These are phyloP conservation scores for Cotesia vestalis DNA, from an alignment of 1,140 invertebrate genomes.

Conservation along the genomic window DNA sequence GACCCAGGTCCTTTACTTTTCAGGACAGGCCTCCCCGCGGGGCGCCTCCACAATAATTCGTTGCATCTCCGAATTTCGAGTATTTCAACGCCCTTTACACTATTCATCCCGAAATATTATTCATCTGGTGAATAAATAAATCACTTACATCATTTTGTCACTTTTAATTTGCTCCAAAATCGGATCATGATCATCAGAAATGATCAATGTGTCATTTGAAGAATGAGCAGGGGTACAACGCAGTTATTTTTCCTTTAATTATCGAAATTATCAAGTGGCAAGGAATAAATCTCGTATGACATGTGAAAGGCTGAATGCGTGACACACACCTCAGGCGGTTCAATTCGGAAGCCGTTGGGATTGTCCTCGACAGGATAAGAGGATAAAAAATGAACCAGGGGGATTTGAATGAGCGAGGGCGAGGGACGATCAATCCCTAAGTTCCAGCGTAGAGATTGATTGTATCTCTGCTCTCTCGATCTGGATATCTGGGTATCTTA, in stretches of 20 bases:
- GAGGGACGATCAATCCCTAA: constrained; percentile 42
- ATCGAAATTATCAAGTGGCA: too few species aligned
- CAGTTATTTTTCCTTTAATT: too few species aligned
- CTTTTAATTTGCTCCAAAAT: too few species aligned
- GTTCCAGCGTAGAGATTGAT: constrained; percentile 36
- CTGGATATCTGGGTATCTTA: constrained; percentile 36
- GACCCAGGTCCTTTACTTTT: constrained; percentile 40
- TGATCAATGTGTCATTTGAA: too few species aligned
- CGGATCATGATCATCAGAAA: too few species aligned
- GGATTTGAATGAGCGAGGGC: constrained; percentile 47
- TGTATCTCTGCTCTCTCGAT: constrained; percentile 37
- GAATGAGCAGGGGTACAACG: too few species aligned
- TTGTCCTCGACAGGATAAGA: constrained; percentile 34
- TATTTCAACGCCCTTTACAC: constrained; percentile 10
- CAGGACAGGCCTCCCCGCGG: constrained; percentile 32
- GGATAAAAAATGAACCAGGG: constrained; percentile 34
- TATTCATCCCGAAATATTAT: not conserved
- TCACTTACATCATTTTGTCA: too few species aligned
- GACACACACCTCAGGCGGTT: not conserved
- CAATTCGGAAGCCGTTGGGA: constrained; percentile 13
- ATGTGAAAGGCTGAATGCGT: not conserved
- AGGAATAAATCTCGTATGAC: too few species aligned
- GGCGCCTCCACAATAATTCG: constrained; percentile 33
- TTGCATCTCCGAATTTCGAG: not conserved
- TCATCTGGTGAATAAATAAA: too few species aligned